These are phyloP conservation scores for Drosophila persimilis DNA, from an alignment of 1,140 invertebrate species.

Conservation along the genomic window DNA sequence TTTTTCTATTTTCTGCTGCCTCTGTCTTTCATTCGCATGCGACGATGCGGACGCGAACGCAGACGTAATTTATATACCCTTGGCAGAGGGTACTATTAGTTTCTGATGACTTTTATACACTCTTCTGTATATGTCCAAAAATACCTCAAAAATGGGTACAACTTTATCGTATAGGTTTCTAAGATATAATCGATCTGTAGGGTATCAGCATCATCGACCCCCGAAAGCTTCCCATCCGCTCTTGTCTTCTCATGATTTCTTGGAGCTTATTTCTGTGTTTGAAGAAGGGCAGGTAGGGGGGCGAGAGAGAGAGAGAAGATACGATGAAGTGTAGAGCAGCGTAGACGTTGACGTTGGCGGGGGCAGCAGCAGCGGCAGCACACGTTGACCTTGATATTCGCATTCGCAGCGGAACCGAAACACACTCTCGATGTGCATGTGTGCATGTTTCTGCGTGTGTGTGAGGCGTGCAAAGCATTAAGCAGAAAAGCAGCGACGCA, in stretches of 20 bases:
- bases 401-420: conserved; percentile 78
- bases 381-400: conserved; percentile 81
- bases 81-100: too few relatives aligned
- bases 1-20: conserved; percentile 10
- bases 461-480: conserved; percentile 58
- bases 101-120: too few relatives aligned
- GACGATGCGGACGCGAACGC: too few relatives aligned
- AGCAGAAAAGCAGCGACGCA: conserved; percentile 60
- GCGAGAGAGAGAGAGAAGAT: neutral
- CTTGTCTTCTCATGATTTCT: conserved; percentile 53
- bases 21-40: conserved; percentile 38
- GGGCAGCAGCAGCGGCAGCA: conserved; percentile 40
- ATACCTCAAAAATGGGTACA: too few relatives aligned
- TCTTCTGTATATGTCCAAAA: too few relatives aligned
- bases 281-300: neutral
- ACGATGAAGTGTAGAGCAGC: neutral
- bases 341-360: conserved; percentile 1
- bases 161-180: too few relatives aligned
- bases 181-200: too few relatives aligned
- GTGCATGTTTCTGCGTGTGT: too few relatives aligned
- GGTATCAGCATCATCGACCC: too few relatives aligned
- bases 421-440: conserved; percentile 3
- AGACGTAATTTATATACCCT: too few relatives aligned
- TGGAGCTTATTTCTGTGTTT: conserved; percentile 60
- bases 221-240: neutral